Evolutionary conservation across 2,797 vertebrate species (phyloP), one percentile per base, ranked within the genome.

Genomic region (Crocidura indochinensis): DNA sequence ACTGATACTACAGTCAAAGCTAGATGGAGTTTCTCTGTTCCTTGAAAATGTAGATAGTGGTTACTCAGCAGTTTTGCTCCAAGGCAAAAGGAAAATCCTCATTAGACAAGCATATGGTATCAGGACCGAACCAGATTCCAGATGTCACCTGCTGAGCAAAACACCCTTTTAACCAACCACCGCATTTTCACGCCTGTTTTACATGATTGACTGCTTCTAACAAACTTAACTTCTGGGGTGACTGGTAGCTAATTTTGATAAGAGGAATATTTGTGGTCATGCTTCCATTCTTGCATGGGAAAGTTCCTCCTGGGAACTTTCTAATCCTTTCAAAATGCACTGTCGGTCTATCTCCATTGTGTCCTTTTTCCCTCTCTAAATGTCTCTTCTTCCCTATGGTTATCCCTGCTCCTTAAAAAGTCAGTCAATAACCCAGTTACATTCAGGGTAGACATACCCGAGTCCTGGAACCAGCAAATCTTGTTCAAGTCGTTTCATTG

Each of bases 401-500:
- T 12, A 20, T 29, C 49, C 75, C 38, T 81, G 84, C 17, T 24
- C 15, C 64, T 91, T 72, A 60, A 46, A 77, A 78, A 79, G 27
- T 62, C 72, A 46, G 17, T 29, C 83, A 79, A 20, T 22, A 91
- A 65, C 44, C 76, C 90, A 85, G 78, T 95, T 17, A 64, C 89
- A 92, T 64, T 26, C 67, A 73, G 15, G 31, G 7, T n/a, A 81
- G 75, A 96, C 96, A 74, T 96, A 97, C 96, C 95, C n/a, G 26
- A 82, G 64, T n/a, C 94, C 46, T 14, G 15, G 76, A 92, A 86
- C 24, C 89, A 64, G 91, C 20, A 64, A 84, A n/a, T 90, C 67
- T 87, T 72, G 68, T 56, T 87, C 2, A 0, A 44, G 64, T 2
- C 3, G 64, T 1, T 20, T 64, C 1, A 6, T 69, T 22, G 84